These are phyloP conservation scores for Gallinago undulata DNA, from an alignment of 2,113 vertebrate genomes.

Conservation along the genomic window DNA sequence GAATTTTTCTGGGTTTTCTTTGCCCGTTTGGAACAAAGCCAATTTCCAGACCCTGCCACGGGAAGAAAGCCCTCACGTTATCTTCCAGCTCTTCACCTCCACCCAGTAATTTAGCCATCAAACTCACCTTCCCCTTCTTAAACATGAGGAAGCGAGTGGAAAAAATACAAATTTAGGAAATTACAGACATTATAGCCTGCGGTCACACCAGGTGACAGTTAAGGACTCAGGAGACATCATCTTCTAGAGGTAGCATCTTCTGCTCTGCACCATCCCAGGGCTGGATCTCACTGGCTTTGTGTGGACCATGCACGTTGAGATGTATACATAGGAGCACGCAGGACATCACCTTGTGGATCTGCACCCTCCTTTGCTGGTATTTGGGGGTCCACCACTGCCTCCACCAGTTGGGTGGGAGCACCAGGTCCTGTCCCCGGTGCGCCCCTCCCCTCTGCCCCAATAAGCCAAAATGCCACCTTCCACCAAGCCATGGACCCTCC, in stretches of 20 bases:
- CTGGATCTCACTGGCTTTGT: background rate
- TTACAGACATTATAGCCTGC: background rate
- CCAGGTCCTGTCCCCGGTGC: rapidly evolving
- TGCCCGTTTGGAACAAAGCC: background rate
- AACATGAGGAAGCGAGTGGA: background rate
- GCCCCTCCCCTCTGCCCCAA: rapidly evolving
- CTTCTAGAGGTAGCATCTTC: background rate
- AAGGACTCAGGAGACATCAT: background rate
- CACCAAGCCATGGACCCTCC: background rate
- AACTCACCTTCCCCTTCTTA: background rate
- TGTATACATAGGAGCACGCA: rapidly evolving
- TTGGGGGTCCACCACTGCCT: no score
- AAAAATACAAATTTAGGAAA: background rate
- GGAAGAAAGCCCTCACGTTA: rapidly evolving
- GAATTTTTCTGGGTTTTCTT: background rate
- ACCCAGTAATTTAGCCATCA: background rate
- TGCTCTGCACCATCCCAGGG: no score
- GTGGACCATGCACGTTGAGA: rapidly evolving
- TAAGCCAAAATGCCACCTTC: background rate
- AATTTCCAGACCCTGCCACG: background rate
- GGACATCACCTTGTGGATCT: rapidly evolving
- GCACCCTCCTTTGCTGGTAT: rapidly evolving
- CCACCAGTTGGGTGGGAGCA: background rate
- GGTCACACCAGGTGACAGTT: background rate
- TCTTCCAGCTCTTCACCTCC: background rate